Conservation (phyloP, 64 coral and sea anemone species). For the Montipora sp. region DNA sequence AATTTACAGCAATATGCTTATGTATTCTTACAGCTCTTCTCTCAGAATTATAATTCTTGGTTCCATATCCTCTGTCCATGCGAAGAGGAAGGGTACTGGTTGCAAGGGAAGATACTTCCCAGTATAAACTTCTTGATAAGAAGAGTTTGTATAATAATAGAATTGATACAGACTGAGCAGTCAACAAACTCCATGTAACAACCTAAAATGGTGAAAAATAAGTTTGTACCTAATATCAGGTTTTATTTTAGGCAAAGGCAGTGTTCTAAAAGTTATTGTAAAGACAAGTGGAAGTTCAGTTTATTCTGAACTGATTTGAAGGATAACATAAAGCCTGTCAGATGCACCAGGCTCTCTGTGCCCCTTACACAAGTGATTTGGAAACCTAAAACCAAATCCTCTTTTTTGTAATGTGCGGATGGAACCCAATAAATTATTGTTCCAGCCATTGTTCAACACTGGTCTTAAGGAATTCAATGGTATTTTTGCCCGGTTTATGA, state of each 20-base stretch:
- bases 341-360: too few relatives aligned
- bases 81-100: conserved; percentile 88
- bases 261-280: not conserved
- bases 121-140: conserved; percentile 97
- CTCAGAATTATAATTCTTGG: conserved; percentile 81
- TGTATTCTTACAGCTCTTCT: conserved; percentile 91
- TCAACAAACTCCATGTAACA: conserved; percentile 80
- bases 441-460: too few relatives aligned
- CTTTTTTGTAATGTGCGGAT: too few relatives aligned
- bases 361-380: too few relatives aligned
- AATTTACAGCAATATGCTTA: conserved; percentile 84
- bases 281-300: too few relatives aligned
- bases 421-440: too few relatives aligned
- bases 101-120: conserved; percentile 96
- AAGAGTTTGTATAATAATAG: conserved; percentile 95
- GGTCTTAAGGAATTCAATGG: too few relatives aligned
- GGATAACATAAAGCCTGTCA: too few relatives aligned
- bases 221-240: too few relatives aligned
- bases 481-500: too few relatives aligned
- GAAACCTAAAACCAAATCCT: too few relatives aligned
- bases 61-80: conserved; percentile 85
- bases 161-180: conserved; percentile 78
- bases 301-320: too few relatives aligned
- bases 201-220: conserved; percentile 61
- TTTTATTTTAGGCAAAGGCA: not conserved